Conservation (phyloP, 2,888 invertebrate genomes). For the Trissolcus brochymenae region DNA sequence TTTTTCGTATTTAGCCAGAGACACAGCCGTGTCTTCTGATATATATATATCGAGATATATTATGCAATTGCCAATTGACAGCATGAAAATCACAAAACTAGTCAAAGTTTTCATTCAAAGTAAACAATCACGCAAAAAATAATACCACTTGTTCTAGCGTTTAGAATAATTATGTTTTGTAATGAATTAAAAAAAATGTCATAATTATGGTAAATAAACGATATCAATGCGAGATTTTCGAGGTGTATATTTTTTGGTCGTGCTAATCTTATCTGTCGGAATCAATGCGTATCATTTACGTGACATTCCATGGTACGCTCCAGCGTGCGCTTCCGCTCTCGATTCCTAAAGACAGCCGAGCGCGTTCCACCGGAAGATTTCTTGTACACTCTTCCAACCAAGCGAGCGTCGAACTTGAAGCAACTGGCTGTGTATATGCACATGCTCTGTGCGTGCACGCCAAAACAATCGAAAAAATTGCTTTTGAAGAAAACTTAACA, state of each 20-base stretch:
- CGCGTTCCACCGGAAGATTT: conserved; percentile 69
- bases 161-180: conserved; percentile 23
- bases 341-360: conserved; percentile 61
- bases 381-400: conserved; percentile 64
- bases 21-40: no score
- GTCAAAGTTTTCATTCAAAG: no score
- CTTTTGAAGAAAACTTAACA: conserved; percentile 53
- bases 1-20: no score
- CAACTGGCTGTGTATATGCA: conserved; percentile 14
- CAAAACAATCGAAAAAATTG: conserved; percentile 42
- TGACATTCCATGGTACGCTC: conserved; percentile 56
- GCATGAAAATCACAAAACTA: no score
- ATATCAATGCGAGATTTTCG: conserved; percentile 11
- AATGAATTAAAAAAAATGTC: conserved; percentile 35
- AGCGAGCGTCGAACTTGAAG: conserved; percentile 68
- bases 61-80: no score
- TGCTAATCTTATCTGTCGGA: conserved; percentile 42
- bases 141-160: background rate
- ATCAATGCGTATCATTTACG: conserved; percentile 50
- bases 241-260: conserved; percentile 24
- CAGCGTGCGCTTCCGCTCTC: conserved; percentile 65
- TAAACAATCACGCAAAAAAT: background rate
- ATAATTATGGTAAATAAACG: conserved; percentile 29
- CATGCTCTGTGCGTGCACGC: conserved; percentile 10
- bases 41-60: background rate